A percentile compares a stretch with the other conserved stretches of the same genome.
These are phyloP conservation scores for Dynastes tityus DNA, from an alignment of 2,888 invertebrate species.

Conservation along the genomic window DNA sequence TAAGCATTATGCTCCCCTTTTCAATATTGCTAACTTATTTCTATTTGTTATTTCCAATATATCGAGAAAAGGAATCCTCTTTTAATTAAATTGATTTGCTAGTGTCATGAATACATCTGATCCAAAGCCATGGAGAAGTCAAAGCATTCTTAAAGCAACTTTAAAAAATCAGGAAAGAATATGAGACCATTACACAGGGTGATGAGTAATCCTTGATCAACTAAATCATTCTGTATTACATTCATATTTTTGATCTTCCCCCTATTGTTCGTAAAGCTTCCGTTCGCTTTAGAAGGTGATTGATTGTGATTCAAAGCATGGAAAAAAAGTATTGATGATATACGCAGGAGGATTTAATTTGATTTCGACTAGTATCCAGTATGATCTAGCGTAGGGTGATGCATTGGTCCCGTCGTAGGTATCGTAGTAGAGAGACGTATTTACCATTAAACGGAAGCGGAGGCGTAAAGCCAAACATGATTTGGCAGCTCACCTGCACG, in stretches of 20 bases:
- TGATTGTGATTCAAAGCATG: slow-evolving; percentile 25
- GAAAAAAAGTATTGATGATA: background rate
- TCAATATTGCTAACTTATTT: too few relatives aligned
- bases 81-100: too few relatives aligned
- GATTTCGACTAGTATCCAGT: background rate
- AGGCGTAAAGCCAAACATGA: slow-evolving; percentile 55
- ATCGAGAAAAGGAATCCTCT: too few relatives aligned
- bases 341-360: slow-evolving; percentile 32
- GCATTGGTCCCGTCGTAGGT: slow-evolving; percentile 4
- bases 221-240: too few relatives aligned
- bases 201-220: too few relatives aligned
- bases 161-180: too few relatives aligned
- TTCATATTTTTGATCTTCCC: background rate
- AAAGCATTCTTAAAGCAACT: too few relatives aligned
- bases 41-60: too few relatives aligned
- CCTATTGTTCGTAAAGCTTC: background rate
- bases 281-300: slow-evolving; percentile 32
- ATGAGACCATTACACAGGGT: too few relatives aligned
- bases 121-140: too few relatives aligned
- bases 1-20: too few relatives aligned
- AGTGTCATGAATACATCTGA: too few relatives aligned
- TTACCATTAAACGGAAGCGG: slow-evolving; percentile 15
- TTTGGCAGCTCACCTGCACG: slow-evolving; percentile 63
- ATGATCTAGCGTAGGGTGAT: slow-evolving; percentile 7
- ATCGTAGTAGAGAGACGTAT: background rate